These are phyloP conservation scores for Meloidogyne hapla DNA, from an alignment of 1,140 invertebrate species.

Conservation along the genomic window DNA sequence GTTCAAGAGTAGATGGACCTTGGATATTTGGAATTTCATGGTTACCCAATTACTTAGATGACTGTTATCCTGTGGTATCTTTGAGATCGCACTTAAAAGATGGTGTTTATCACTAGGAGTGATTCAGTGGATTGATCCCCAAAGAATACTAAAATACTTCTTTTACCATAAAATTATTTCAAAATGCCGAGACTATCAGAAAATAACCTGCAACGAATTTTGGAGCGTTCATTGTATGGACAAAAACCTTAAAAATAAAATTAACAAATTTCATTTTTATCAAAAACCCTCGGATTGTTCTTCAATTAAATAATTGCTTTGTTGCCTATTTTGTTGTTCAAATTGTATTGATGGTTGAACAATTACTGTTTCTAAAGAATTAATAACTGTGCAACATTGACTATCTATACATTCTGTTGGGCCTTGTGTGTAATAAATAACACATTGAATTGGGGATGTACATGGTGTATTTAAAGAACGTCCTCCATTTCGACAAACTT, in stretches of 20 bases:
- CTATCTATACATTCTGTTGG: conserved; percentile 35
- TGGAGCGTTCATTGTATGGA: conserved; percentile 23
- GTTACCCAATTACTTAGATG: no score
- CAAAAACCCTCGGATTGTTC: conserved; percentile 7
- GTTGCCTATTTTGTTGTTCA: not conserved
- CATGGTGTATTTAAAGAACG: conserved; percentile 31
- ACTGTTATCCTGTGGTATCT: no score
- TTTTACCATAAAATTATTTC: not conserved
- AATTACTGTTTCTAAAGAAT: not conserved
- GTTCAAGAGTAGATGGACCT: no score
- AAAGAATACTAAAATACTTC: no score
- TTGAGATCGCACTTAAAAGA: no score
- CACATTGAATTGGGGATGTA: conserved; percentile 27
- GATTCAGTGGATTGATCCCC: no score
- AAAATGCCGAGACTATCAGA: not conserved
- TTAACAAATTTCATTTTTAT: not conserved
- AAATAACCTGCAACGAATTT: conserved; percentile 30
- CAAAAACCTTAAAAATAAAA: conserved; percentile 27
- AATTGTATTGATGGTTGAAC: conserved; percentile 1
- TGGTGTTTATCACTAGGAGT: no score
- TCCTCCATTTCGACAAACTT: conserved; percentile 48
- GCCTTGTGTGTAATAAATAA: conserved; percentile 22
- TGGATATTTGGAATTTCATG: no score
- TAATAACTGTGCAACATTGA: conserved; percentile 29
- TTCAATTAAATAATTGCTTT: conserved; percentile 11